Percentiles rank a stretch among this genome's conserved stretches.
These are phyloP conservation scores for Neotoma lepida DNA, from an alignment of 2,113 vertebrate species.

Conservation along the genomic window DNA sequence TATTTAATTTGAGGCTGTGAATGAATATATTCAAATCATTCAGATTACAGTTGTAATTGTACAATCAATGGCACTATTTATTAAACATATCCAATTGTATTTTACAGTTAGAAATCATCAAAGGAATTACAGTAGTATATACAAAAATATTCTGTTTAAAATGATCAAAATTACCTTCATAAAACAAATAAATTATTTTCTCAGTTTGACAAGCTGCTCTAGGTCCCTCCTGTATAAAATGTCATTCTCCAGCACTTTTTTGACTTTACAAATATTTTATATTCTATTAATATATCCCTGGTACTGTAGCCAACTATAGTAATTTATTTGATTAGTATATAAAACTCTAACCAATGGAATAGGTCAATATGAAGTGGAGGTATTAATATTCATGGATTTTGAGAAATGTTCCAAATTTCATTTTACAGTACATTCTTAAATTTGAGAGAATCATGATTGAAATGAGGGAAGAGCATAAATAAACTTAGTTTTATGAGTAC, in stretches of 20 bases:
- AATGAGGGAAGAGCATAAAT: not conserved
- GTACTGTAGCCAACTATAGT: not conserved
- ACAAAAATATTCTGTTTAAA: not conserved
- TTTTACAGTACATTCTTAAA: not conserved
- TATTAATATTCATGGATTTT: not conserved
- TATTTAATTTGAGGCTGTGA: slow-evolving; percentile 47
- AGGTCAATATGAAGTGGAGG: not conserved
- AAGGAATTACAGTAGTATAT: not conserved
- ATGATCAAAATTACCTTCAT: not conserved
- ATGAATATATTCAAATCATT: not conserved
- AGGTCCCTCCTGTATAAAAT: not conserved
- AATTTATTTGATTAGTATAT: not conserved
- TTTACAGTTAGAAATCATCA: slow-evolving; percentile 34
- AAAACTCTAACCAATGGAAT: not conserved
- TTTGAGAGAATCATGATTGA: not conserved
- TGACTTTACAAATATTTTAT: not conserved
- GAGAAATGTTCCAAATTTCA: not conserved
- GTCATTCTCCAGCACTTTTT: not conserved
- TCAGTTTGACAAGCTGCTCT: not conserved
- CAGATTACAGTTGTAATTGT: not conserved
- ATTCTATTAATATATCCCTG: not conserved
- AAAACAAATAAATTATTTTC: not conserved
- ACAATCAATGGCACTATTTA: not conserved
- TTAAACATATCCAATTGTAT: slow-evolving; percentile 43
- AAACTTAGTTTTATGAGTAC: not conserved